Conservation (phyloP, 64 coral and sea anemone species). For the Stichodactyla mertensii region DNA sequence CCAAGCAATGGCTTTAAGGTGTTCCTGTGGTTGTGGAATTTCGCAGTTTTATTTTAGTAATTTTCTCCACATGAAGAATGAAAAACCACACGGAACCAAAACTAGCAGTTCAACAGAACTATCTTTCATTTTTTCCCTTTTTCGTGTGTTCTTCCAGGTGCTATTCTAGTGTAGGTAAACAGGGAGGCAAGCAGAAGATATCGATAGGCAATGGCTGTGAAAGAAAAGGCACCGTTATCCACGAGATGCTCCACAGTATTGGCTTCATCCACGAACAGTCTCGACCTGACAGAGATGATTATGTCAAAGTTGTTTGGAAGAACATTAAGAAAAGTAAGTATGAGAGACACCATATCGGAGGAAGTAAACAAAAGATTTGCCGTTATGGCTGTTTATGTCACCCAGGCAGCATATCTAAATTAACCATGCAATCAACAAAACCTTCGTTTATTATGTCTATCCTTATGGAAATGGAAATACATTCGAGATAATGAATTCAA, state of each 20-base stretch:
- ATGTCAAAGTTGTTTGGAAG: slow-evolving; percentile 40
- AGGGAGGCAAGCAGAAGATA: slow-evolving; percentile 63
- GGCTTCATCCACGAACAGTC: slow-evolving; percentile 92
- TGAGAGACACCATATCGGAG: too few species aligned
- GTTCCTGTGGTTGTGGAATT: too few species aligned
- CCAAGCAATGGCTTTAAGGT: too few species aligned
- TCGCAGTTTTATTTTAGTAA: too few species aligned
- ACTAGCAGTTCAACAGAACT: too few species aligned
- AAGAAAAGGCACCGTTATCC: slow-evolving; percentile 67
- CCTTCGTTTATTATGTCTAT: too few species aligned
- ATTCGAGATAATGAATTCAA: too few species aligned
- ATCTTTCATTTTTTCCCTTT: neutral
- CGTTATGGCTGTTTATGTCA: neutral
- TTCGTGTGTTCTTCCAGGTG: slow-evolving; percentile 40
- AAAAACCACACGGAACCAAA: too few species aligned
- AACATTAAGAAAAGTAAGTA: slow-evolving; percentile 63
- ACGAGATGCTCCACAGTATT: slow-evolving; percentile 84
- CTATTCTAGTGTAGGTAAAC: slow-evolving; percentile 69
- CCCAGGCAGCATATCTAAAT: too few species aligned
- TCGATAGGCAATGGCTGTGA: slow-evolving; percentile 86
- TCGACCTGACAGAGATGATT: slow-evolving; percentile 73
- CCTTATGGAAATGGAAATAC: too few species aligned
- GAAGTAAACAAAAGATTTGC: neutral
- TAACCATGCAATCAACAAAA: too few species aligned
- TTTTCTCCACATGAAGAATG: too few species aligned